Evolutionary conservation across 2,113 vertebrate species (phyloP), one percentile per base, ranked within the genome.

Genomic region (Hystrix brachyura): DNA sequence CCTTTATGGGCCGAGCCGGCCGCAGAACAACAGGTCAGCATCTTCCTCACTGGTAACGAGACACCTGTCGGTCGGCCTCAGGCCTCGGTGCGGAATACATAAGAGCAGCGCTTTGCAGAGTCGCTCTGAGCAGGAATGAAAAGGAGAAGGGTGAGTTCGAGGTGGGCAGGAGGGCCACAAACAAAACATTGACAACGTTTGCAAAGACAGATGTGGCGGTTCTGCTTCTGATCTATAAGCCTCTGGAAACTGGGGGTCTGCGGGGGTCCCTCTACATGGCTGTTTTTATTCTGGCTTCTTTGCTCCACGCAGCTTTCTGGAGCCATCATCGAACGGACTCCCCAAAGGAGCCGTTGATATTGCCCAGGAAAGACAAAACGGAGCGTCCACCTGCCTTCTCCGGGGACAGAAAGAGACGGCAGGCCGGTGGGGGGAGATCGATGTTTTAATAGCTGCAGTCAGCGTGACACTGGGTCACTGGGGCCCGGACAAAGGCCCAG

Each of bases 211-310:
- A 72, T 2, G 1, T 76, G 32, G 82, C 27, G 0, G 9, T 65
- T 81, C 43, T 43, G 57, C 92, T 97, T 98, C 87, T 84, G 97
- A 97, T 92, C 95, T 86, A 32, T 82, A 76, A 79, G 82, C 90
- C 90, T 96, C 95, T 91, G 94, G 92, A 98, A 95, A 90, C 55
- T 74, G 81, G 95, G 98, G 92, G 86, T 80, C 97, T 12, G 95
- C 3, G 0, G 96, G 98, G 95, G 81, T 97, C 88, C 82, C 89
- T 95, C 85, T 0, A 21, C 60, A 72, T 1, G 4, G 87, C 53
- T 0, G 1, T 83, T 94, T 97, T 90, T 93, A 97, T 97, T 96
- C 94, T 76, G 62, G 90, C 92, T 85, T 96, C 91, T 95, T 55
- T 32, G 89, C 64, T 91, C 87, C 19, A 6, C 3, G 19, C 0